Conservation (phyloP, 2,797 vertebrate genomes). For the Poecilia gillii region DNA sequence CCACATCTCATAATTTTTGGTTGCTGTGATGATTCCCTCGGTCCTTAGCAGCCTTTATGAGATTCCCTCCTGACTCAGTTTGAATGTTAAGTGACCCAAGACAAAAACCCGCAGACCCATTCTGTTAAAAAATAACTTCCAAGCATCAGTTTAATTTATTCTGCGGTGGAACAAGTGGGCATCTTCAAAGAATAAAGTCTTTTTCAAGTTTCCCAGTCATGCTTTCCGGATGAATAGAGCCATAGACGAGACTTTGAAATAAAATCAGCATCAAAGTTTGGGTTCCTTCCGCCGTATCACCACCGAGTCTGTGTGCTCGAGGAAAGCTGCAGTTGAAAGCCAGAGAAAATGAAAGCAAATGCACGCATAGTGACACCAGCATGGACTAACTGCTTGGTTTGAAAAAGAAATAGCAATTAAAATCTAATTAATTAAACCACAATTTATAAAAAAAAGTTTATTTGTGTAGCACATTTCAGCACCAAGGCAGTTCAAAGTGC, state of each 20-base stretch:
- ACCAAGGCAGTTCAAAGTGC: too few relatives aligned
- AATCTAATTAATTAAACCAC: background rate
- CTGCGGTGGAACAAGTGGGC: background rate
- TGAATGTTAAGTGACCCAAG: background rate
- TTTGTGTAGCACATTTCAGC: too few relatives aligned
- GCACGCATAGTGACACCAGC: background rate
- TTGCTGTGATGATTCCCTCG: slow-evolving; percentile 2
- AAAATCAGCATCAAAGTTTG: background rate
- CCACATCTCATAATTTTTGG: background rate
- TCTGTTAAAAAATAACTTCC: slow-evolving; percentile 14
- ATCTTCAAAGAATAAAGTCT: slow-evolving; percentile 6
- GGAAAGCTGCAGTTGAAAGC: background rate
- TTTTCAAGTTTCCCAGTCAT: slow-evolving; percentile 9
- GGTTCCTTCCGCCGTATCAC: background rate
- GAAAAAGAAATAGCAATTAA: background rate
- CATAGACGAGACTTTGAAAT: background rate
- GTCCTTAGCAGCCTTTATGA: background rate
- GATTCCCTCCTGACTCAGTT: background rate
- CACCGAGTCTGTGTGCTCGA: background rate
- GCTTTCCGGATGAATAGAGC: background rate
- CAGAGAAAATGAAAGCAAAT: background rate
- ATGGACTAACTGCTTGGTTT: background rate
- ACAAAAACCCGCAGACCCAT: slow-evolving; percentile 5
- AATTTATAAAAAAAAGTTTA: background rate
- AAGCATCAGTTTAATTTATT: slow-evolving; percentile 2